Base-by-base conservation (phyloP, 1,140 invertebrate species). In the Drosophila chauvacae region DNA sequence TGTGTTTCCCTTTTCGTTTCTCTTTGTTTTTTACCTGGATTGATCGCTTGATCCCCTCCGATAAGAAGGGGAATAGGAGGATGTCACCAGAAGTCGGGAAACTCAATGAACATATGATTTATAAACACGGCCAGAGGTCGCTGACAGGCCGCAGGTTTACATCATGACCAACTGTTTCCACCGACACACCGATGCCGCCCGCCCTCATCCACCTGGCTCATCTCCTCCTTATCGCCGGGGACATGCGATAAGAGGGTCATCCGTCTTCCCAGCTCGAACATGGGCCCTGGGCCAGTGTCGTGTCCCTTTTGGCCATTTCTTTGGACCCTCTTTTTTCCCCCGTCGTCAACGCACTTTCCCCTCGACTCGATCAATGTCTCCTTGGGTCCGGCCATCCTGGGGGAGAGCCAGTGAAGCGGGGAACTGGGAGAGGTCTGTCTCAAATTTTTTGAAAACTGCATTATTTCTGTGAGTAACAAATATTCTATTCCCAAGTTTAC, bases 31-130 rank as follows among this genome's bases (percentile, higher is more conserved):
- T 50, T 73, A 72, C 69, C 68, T 73, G 66, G 60, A 64, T 80
- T 61, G 81, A 70, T 83, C 80, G 39, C 66, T 68, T 55, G 83
- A 86, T 86, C 84, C 70, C 42, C 60, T 42, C 48, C 48, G 84
- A 88, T 87, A 86, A 81, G 60, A 42, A 71, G 44, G 56, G n/a
- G 48, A 71, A 23, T 44, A 45, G 47, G 42, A 74, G 81, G 88
- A 75, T 88, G 84, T 88, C 84, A 90, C 72, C 82, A 51, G 30
- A 74, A 53, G 57, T 37, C 48, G 64, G 23, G 45, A 50, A 41
- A 68, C 60, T 81, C 79, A 73, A 84, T 77, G 72, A 77, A 66
- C 80, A 77, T 88, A 87, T 87, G 84, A 87, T 87, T 87, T 84
- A 88, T 88, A 28, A 56, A 23, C 30, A 35, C 26, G 44, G 45